Base-by-base conservation (phyloP, 2,113 vertebrate species). In the Osmerus mordax region DNA sequence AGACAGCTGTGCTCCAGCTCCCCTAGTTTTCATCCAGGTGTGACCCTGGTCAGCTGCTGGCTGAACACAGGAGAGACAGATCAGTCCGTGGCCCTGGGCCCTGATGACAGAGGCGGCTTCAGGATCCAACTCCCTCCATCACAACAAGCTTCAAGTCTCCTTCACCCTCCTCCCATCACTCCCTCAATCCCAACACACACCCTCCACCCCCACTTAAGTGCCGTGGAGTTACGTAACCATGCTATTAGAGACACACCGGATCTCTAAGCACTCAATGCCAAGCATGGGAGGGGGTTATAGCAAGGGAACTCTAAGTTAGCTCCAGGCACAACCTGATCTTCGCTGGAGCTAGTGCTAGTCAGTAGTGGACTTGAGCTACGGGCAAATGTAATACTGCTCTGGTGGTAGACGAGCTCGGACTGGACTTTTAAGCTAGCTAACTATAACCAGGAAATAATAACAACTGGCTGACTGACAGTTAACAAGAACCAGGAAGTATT, bases 241-340 rank as follows among this genome's bases (percentile, higher is more conserved):
- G 65, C 81, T 75, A 82, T 82, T 82, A 80, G 71, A 87, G 83
- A 73, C 47, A 59, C 70, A 56, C 75, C 65, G 81, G 73, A 81
- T 78, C 82, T 83, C 70, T 4, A 15, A 81, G 76, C 70, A 55
- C 68, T 72, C 47, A 72, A 87, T 86, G 83, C 81, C 78, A 84
- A 79, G 78, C 23, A 59, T 54, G 41, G 58, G 32, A 84, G 81
- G 77, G 60, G 61, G 28, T 18, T 4, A 19, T 36, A 32, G 36
- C 66, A 18, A n/a, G 63, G 1, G 4, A 21, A 19, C 11, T 65
- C 29, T 5, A 32, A 41, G 36, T 8, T 41, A 41, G 36, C 36
- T 41, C 36, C 36, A 41, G 36, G 36, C 36, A 7, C 7, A 41
- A 41, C 36, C 4, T 41, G 36, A 41, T 41, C 36, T 41, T 41